Base-by-base conservation (phyloP, 2,888 invertebrate genomes). In the Cephus rjabovi region DNA sequence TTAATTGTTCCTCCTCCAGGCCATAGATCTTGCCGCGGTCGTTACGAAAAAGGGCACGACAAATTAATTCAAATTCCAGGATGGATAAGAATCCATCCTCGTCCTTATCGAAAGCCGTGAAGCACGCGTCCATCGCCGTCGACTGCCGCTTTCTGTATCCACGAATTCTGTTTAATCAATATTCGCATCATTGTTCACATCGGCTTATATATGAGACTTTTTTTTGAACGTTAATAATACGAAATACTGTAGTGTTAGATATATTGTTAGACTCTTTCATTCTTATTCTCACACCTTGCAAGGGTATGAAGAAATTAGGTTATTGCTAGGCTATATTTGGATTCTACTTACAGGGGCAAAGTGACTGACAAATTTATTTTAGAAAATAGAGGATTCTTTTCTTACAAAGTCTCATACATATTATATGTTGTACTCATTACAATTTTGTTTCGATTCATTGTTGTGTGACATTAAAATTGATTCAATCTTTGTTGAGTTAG, bases 71-170 rank as follows among this genome's bases (percentile, higher is more conserved):
- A 91, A 97, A 97, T 92, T 97, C 97, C 1, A 94, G 93, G 77
- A 95, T 91, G 88, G 95, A 96, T 84, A 97, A 92, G 86, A 94
- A 95, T 81, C 96, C 97, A 92, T 97, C 97, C 96, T 96, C 95
- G 93, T 97, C 96, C 92, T 96, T 97, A 92, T 97, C 97, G 92
- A 97, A 97, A 85, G 97, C 96, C 88, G 95, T 95, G 92, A 97
- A 97, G 93, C 97, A 97, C 90, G 97, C 97, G 93, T 97, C 97
- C 97, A 97, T 97, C 91, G 94, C 94, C 92, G 92, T 91, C 89
- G 93, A 93, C 92, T 93, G 93, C 87, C 92, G 92, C 91, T 94
- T 93, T 88, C 93, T 93, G 89, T 88, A 86, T 84, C 88, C 76
- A 86, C 80, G 86, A 79, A 75, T 83, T 85, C 87, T 89, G 90